Conservation (phyloP, 2,797 vertebrate species). For the Danio choprae region DNA sequence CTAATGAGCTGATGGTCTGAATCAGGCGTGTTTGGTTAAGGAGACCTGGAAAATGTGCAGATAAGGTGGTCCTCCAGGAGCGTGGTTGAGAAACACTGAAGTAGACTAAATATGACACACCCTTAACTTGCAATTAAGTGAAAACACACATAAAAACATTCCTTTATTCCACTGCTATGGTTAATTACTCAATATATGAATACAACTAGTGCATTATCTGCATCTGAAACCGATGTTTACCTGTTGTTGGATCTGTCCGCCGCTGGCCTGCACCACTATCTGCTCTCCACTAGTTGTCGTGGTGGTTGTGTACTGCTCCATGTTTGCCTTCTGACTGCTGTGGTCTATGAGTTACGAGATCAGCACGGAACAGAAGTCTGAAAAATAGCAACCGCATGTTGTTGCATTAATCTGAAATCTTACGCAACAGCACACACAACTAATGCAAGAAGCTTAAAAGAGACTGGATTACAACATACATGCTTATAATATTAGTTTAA, state of each 20-base stretch:
- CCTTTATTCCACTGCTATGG: neutral
- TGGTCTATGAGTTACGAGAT: neutral
- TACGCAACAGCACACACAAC: conserved; percentile 1
- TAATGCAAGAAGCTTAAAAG: conserved; percentile 2
- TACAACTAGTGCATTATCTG: neutral
- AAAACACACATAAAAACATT: neutral
- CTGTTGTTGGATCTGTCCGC: conserved; percentile 95
- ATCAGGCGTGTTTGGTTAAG: too few relatives aligned
- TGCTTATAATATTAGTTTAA: neutral
- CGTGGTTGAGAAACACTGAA: too few relatives aligned
- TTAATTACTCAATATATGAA: neutral
- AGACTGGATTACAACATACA: neutral
- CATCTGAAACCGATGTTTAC: conserved; percentile 54
- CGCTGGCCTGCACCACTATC: conserved; percentile 91
- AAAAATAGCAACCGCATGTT: neutral
- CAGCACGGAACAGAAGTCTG: conserved; percentile 12
- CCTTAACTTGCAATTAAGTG: neutral
- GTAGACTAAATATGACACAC: too few relatives aligned
- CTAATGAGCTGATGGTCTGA: too few relatives aligned
- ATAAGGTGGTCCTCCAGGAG: too few relatives aligned
- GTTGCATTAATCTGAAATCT: neutral
- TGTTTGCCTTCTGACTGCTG: conserved; percentile 59
- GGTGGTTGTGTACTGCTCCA: conserved; percentile 95
- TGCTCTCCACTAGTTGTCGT: conserved; percentile 87
- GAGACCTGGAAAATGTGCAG: too few relatives aligned